These are phyloP conservation scores for Tragopan temminckii DNA, from an alignment of 2,797 vertebrate species.

Conservation along the genomic window DNA sequence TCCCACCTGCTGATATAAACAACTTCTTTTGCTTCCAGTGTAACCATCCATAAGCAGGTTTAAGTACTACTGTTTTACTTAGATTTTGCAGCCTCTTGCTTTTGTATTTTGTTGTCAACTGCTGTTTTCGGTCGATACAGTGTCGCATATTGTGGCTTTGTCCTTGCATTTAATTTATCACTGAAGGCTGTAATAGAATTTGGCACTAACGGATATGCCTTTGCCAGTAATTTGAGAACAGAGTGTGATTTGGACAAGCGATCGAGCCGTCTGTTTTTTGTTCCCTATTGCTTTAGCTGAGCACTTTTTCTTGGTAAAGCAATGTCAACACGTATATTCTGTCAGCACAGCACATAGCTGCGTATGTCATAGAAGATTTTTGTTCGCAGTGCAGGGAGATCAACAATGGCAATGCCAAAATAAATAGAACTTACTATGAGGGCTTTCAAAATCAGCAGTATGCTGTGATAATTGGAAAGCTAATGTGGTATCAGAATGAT, in stretches of 20 bases:
- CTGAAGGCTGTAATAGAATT: slow-evolving; percentile 20
- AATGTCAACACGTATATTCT: background rate
- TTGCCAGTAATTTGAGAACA: slow-evolving; percentile 48
- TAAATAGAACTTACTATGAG: background rate
- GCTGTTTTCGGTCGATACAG: background rate
- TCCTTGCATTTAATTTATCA: background rate
- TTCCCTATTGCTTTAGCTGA: background rate
- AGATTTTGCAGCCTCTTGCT: background rate
- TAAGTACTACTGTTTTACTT: background rate
- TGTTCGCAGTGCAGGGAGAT: background rate
- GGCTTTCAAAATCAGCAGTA: background rate
- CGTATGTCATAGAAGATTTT: background rate
- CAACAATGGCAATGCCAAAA: background rate
- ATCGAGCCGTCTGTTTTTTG: slow-evolving; percentile 5
- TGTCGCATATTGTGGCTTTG: background rate
- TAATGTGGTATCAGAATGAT: background rate
- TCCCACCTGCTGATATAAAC: background rate
- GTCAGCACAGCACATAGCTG: background rate
- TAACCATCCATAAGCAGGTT: background rate
- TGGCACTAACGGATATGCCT: background rate
- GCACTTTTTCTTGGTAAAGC: background rate
- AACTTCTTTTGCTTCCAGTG: background rate
- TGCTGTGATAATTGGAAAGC: background rate
- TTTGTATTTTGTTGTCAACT: background rate
- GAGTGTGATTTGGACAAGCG: background rate